Evolutionary conservation across 2,888 invertebrate species (phyloP).

Genomic region (Epirrita christyi): DNA sequence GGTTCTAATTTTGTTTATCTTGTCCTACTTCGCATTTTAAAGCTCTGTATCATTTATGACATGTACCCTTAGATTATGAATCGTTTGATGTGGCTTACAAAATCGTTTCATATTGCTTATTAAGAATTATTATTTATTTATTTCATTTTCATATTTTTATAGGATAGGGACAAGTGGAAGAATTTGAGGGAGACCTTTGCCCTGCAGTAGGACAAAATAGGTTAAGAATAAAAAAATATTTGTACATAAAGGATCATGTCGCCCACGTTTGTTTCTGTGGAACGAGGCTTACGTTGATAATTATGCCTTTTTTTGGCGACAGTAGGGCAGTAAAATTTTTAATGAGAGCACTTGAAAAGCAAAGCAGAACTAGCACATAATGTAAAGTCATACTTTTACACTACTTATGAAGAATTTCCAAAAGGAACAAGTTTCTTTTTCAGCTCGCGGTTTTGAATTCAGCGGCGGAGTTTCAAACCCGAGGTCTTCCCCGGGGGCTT

Average conservation of each 20-base stretch:
- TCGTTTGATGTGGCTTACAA: background rate
- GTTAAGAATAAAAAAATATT: too few relatives aligned
- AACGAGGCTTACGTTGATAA: too few relatives aligned
- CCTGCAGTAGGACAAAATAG: too few relatives aligned
- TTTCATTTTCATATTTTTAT: too few relatives aligned
- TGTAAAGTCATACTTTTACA: slow-evolving; percentile 1
- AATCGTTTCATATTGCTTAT: too few relatives aligned
- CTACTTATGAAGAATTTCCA: slow-evolving; percentile 16
- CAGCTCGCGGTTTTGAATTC: slow-evolving; percentile 29
- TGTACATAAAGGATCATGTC: too few relatives aligned
- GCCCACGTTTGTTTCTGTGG: too few relatives aligned
- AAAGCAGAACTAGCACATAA: background rate
- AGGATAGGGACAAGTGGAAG: too few relatives aligned
- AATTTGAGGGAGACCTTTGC: too few relatives aligned
- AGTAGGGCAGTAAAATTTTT: background rate
- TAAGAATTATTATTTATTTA: too few relatives aligned
- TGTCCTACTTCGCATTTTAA: background rate
- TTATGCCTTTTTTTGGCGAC: too few relatives aligned
- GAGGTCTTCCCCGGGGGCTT: slow-evolving; percentile 29
- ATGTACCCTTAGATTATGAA: background rate
- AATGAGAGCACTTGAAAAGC: slow-evolving; percentile 7
- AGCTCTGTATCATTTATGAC: too few relatives aligned
- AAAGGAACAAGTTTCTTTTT: slow-evolving; percentile 24
- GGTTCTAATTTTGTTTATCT: slow-evolving; percentile 11
- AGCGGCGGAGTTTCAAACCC: slow-evolving; percentile 27